phyloP scores from a whole-genome alignment of 2,113 vertebrate species.

The Cheirogaleus medius region DNA sequence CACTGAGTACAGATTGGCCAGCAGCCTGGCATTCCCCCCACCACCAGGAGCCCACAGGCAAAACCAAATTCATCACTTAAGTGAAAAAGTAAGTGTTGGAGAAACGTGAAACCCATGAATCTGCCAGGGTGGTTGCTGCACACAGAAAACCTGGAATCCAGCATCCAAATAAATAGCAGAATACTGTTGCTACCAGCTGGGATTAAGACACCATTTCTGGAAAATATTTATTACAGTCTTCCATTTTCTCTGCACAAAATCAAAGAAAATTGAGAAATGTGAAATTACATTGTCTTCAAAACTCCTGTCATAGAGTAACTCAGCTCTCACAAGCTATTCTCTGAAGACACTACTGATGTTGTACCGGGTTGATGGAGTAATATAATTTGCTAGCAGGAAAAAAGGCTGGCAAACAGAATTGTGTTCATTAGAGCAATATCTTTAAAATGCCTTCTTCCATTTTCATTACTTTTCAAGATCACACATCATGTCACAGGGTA shows the following conservation, averaged over 20 bases:
- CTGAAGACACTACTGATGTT: slow-evolving; percentile 54
- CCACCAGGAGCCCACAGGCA: not conserved
- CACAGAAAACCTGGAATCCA: not conserved
- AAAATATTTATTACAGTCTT: slow-evolving; percentile 61
- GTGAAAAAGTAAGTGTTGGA: not conserved
- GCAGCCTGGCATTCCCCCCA: not conserved
- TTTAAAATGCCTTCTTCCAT: slow-evolving; percentile 42
- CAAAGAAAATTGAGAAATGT: slow-evolving; percentile 76
- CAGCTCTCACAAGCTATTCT: not conserved
- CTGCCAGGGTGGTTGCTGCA: not conserved
- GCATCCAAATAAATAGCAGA: slow-evolving; percentile 25
- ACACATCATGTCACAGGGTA: not conserved
- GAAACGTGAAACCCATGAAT: not conserved
- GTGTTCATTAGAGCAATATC: slow-evolving; percentile 34
- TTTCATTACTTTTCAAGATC: slow-evolving; percentile 41
- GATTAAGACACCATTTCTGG: slow-evolving; percentile 51
- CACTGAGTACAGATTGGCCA: not conserved
- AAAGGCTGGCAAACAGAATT: slow-evolving; percentile 32
- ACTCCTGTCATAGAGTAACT: slow-evolving; percentile 60
- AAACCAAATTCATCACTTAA: not conserved
- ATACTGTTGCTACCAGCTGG: slow-evolving; percentile 49
- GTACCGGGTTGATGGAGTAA: slow-evolving; percentile 46
- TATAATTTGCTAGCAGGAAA: slow-evolving; percentile 60
- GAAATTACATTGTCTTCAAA: slow-evolving; percentile 62
- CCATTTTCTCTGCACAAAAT: slow-evolving; percentile 67